Evolutionary conservation across 2,888 invertebrate species (phyloP).

Genomic region (Sisyra nigra): DNA sequence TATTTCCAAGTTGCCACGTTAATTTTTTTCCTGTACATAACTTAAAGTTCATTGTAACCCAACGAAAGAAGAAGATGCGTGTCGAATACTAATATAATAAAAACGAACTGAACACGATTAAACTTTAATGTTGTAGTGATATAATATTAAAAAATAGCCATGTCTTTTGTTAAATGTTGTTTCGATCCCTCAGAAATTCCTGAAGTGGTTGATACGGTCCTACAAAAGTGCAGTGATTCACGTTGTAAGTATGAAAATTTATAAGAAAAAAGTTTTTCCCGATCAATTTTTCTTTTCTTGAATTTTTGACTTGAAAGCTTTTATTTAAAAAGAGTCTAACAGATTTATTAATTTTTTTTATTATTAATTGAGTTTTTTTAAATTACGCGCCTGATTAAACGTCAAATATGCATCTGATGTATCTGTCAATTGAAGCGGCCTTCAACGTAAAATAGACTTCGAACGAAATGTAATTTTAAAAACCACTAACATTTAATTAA

Average conservation of each 20-base stretch:
- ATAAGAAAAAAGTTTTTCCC: not conserved
- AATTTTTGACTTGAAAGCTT: not conserved
- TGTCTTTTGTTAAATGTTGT: constrained; percentile 64
- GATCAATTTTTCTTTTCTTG: not conserved
- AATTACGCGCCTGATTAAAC: constrained; percentile 1
- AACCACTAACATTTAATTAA: too few relatives aligned
- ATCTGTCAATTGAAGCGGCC: too few relatives aligned
- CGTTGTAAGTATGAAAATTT: constrained; percentile 49
- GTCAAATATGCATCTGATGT: not conserved
- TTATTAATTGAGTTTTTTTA: not conserved
- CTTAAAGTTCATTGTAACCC: too few relatives aligned
- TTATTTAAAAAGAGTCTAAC: not conserved
- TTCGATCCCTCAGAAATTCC: constrained; percentile 59
- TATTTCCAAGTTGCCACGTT: too few relatives aligned
- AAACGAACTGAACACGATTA: too few relatives aligned
- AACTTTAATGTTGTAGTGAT: too few relatives aligned
- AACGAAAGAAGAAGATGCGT: too few relatives aligned
- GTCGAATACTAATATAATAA: too few relatives aligned
- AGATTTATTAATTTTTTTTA: not conserved
- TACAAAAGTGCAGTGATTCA: constrained; percentile 67
- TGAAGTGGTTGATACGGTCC: constrained; percentile 56
- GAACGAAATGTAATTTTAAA: too few relatives aligned
- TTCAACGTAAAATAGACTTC: too few relatives aligned
- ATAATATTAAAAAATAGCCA: constrained; percentile 17
- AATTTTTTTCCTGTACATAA: too few relatives aligned